Conservation (phyloP, 2,113 vertebrate species). For the Pedetes capensis region DNA sequence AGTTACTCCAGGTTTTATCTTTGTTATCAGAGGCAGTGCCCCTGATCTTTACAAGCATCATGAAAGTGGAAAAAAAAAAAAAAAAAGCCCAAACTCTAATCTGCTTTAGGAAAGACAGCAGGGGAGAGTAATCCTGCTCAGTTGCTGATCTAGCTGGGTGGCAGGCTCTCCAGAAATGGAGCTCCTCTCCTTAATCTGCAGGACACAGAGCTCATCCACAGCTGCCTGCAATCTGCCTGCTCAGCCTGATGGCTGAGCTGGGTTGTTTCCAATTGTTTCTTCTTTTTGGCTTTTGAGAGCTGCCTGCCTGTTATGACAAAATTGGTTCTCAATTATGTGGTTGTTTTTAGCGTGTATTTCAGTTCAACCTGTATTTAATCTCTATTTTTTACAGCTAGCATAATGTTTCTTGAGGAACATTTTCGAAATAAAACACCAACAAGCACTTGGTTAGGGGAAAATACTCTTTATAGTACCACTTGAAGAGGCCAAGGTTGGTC, state of each 20-base stretch:
- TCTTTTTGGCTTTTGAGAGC: neutral
- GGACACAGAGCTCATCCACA: slow-evolving; percentile 52
- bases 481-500: slow-evolving; percentile 57
- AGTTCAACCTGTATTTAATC: slow-evolving; percentile 57
- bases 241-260: neutral
- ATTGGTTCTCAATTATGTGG: slow-evolving; percentile 25
- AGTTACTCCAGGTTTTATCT: slow-evolving; percentile 70
- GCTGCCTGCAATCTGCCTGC: neutral
- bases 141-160: slow-evolving; percentile 63
- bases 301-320: slow-evolving; percentile 3
- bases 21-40: slow-evolving; percentile 66
- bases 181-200: slow-evolving; percentile 13
- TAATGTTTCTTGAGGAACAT: neutral
- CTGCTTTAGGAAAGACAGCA: slow-evolving; percentile 75
- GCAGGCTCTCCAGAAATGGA: slow-evolving; percentile 52
- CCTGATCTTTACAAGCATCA: slow-evolving; percentile 76
- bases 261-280: neutral
- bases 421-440: slow-evolving; percentile 36
- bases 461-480: slow-evolving; percentile 30
- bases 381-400: slow-evolving; percentile 56
- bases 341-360: slow-evolving; percentile 60
- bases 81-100: slow-evolving; percentile 84
- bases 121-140: slow-evolving; percentile 67
- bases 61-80: slow-evolving; percentile 80
- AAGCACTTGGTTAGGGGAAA: slow-evolving; percentile 44